Conservation (phyloP, 2,797 vertebrate genomes). For the Erpetoichthys calabaricus region DNA sequence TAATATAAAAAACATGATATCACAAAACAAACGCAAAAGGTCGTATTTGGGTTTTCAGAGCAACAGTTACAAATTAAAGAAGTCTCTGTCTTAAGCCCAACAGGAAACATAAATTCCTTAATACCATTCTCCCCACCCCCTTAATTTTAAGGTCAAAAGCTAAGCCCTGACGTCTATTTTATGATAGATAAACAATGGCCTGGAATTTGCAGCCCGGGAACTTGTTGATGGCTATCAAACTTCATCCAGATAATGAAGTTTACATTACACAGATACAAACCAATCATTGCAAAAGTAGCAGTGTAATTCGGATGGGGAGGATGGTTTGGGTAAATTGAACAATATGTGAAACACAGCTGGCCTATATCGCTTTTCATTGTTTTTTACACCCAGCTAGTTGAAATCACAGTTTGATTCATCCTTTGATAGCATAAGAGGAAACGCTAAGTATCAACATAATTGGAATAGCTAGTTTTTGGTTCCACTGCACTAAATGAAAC, state of each 20-base stretch:
- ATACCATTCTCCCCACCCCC: no score
- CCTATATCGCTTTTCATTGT: constrained; percentile 18
- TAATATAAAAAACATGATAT: no score
- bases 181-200: accelerated
- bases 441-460: not conserved
- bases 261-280: constrained; percentile 11
- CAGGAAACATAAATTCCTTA: no score
- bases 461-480: not conserved
- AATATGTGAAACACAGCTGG: constrained; percentile 21
- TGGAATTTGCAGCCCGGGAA: constrained; percentile 7
- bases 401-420: constrained; percentile 22
- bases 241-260: constrained; percentile 15
- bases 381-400: constrained; percentile 17
- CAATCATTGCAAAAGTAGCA: constrained; percentile 19
- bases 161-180: constrained; percentile 27
- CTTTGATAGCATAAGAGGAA: constrained; percentile 10
- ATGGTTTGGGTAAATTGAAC: constrained; percentile 17
- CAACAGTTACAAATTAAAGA: no score
- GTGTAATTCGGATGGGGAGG: constrained; percentile 23
- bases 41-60: no score
- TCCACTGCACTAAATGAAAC: not conserved
- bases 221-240: constrained; percentile 9
- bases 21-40: no score
- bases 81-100: no score
- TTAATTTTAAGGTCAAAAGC: constrained; percentile 30